Percentiles rank a stretch among this genome's conserved stretches.
Evolutionary conservation across 2,113 vertebrate species (phyloP).

Genomic region (Trogon melanurus): DNA sequence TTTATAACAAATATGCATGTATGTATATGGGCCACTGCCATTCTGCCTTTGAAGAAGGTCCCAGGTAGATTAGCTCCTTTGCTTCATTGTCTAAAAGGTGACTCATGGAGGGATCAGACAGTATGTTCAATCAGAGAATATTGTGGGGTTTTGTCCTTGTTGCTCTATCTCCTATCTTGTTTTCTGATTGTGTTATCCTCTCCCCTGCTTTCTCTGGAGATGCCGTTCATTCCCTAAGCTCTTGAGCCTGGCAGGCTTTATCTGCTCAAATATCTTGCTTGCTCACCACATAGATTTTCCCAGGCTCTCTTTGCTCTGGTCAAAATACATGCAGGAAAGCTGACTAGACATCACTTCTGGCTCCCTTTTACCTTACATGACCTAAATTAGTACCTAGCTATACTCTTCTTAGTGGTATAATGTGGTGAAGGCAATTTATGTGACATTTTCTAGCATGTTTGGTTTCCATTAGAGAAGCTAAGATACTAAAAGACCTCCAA

Average conservation of each 20-base stretch:
- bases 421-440: constrained; percentile 1
- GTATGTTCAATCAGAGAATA: not conserved
- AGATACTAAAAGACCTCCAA: not conserved
- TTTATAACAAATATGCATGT: not conserved
- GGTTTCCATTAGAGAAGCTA: constrained; percentile 28
- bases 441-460: constrained; percentile 23
- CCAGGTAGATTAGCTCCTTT: not conserved
- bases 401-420: not conserved
- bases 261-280: not conserved
- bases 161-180: not conserved
- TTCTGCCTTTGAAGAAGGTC: not conserved
- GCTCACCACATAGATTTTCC: not conserved
- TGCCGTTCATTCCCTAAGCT: not conserved
- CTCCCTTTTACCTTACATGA: constrained; percentile 24
- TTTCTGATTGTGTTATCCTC: not conserved
- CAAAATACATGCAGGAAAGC: constrained; percentile 22
- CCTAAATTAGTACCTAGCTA: constrained; percentile 29
- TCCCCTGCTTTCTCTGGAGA: not conserved
- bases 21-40: not conserved
- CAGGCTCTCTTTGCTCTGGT: not conserved
- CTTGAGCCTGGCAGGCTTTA: not conserved
- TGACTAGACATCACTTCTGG: not conserved
- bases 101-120: not conserved
- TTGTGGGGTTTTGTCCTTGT: not conserved
- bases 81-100: not conserved